Evolutionary conservation across 2,113 vertebrate genomes (phyloP).

Genomic region (Anhinga anhinga): DNA sequence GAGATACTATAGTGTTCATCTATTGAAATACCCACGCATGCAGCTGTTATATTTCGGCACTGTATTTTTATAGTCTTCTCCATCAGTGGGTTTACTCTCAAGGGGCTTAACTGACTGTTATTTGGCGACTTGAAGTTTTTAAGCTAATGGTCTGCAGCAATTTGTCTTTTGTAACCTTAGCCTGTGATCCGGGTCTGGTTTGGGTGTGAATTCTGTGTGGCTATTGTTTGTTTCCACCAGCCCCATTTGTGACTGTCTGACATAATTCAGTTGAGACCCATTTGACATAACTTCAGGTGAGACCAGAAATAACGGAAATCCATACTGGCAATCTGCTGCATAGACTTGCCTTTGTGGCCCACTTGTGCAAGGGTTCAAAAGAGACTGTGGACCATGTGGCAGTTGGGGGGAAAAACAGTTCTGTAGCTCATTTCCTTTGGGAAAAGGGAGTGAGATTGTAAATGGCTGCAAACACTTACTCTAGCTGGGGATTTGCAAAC

Average conservation of each 20-base stretch:
- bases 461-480: background rate
- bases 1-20: background rate
- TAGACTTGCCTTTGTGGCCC: background rate
- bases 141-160: background rate
- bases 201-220: background rate
- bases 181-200: background rate
- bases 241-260: background rate
- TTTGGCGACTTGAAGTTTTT: background rate
- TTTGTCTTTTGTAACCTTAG: background rate
- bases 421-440: background rate
- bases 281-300: background rate
- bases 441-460: background rate
- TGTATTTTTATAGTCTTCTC: background rate
- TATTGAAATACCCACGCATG: fast-evolving
- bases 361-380: background rate
- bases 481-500: background rate
- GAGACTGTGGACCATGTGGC: background rate
- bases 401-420: background rate
- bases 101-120: background rate
- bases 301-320: background rate
- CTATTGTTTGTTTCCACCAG: background rate
- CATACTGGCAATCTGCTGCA: background rate
- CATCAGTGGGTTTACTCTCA: background rate
- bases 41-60: background rate
- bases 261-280: background rate